Base-by-base conservation (phyloP, 2,797 vertebrate genomes). In the Ctenosaura bakeri region DNA sequence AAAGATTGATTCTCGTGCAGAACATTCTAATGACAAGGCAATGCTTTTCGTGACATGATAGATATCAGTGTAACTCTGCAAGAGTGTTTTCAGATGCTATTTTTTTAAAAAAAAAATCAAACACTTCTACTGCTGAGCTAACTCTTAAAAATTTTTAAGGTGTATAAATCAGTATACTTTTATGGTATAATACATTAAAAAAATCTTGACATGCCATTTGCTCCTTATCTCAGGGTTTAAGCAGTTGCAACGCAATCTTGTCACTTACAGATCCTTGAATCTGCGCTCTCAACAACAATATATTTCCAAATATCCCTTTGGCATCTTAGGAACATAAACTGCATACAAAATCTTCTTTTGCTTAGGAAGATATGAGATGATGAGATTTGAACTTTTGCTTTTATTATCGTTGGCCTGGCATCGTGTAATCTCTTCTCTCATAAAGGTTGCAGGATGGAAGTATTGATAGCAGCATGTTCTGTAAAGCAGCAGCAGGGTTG, bases 341-440 rank as follows among this genome's bases (percentile, higher is more conserved):
- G 42, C 26, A 6, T 46, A 69, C 29, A 69, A 69, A 69, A 69
- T 69, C 29, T 85, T 87, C 2, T 59, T 77, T 86, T 77, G 26
- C 38, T 66, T 20, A n/a, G 38, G 38, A 64, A 29, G 54, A n/a
- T 64, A 77, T 50, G 38, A n/a, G 73, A 87, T 42, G 54, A 79
- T 87, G 74, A 87, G 38, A 78, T 87, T 9, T 66, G 56, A 87
- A 79, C 59, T 87, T 50, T 79, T 79, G 56, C 85, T 77, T 86
- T 42, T 62, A 64, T 79, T 78, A 66, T 52, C 1, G 3, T 81
- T 66, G 10, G 22, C 10, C 77, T 87, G 42, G 59, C 32, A 79
- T 66, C 12, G 1, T 50, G 29, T 69, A 79, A 87, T 87, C 59
- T n/a, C 10, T 29, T n/a, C 54, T 87, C 62, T 79, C 76, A 69